Base-by-base conservation (phyloP, 2,113 vertebrate species). In the Ammodytes marinus region DNA sequence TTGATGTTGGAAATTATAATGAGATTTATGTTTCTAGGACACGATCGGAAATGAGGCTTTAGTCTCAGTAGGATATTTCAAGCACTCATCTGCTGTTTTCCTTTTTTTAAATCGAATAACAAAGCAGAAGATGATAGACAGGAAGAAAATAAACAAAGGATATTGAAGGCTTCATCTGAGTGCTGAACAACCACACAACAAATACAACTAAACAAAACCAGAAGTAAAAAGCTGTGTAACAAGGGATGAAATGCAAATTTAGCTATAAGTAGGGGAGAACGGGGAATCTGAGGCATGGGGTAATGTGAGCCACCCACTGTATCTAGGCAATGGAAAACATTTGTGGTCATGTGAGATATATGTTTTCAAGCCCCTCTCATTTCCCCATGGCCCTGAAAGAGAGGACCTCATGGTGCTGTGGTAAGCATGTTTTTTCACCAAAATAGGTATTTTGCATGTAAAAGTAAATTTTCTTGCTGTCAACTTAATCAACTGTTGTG, bases 1-100 rank as follows among this genome's bases (percentile, higher is more conserved):
- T 95, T 94, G 92, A 94, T 95, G 93, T 94, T 90, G 73, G 80
- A 92, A 94, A 94, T 95, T 92, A 91, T 95, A 95, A 95, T 95
- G 93, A 94, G 94, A 94, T 95, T 95, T 94, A 93, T 95, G 93
- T 95, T 95, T 95, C 94, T 94, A 90, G 94, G 94, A 94, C 94
- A 94, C 90, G 91, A 92, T 91, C 70, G 80, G 92, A 93, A 94
- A 95, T 90, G 84, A 93, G 92, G 91, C 87, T 90, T 90, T 89
- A 74, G 87, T 95, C 94, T 94, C 95, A 83, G 93, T 93, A 90
- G 94, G 92, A 91, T 92, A 85, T 93, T 90, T 87, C 83, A 88
- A 91, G 88, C 86, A 64, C 86, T 91, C 84, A 75, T 86, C 85
- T 86, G 80, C 72, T 84, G 74, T 86, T 91, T 90, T 86, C 12